A percentile compares a stretch with the other conserved stretches of the same genome.
phyloP scores from a whole-genome alignment of 2,888 invertebrate genomes.

The Dynastes maya region DNA sequence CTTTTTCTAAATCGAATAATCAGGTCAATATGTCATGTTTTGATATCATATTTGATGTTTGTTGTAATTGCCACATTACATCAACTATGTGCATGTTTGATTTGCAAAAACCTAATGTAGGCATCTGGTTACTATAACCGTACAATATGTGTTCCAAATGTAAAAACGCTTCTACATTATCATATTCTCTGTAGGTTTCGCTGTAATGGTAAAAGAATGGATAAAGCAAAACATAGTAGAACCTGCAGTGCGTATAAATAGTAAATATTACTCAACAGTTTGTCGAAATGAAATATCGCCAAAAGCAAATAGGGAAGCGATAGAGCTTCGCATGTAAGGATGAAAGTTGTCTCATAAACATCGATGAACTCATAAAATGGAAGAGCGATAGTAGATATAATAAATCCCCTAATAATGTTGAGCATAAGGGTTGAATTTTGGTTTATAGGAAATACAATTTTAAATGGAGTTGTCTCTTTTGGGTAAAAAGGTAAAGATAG shows the following conservation, averaged over 20 bases:
- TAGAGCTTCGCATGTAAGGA: constrained; percentile 17
- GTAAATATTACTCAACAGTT: constrained; percentile 36
- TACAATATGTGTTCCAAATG: background rate
- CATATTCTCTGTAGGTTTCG: background rate
- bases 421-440: background rate
- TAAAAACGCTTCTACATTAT: background rate
- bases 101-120: too few species aligned
- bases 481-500: background rate
- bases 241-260: constrained; percentile 9
- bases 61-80: too few species aligned
- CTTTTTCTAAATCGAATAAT: too few species aligned
- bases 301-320: background rate
- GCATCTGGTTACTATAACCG: too few species aligned
- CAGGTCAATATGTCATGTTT: too few species aligned
- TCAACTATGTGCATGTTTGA: too few species aligned
- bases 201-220: background rate
- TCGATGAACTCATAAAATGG: constrained; percentile 16
- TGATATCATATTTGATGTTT: too few species aligned
- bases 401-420: constrained; percentile 25
- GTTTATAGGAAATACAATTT: background rate
- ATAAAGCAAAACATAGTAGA: constrained; percentile 3
- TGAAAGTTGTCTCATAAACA: constrained; percentile 26
- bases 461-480: background rate
- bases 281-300: constrained; percentile 20
- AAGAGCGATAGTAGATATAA: constrained; percentile 11